phyloP scores from a whole-genome alignment of 2,888 invertebrate genomes.

The Odontothrips loti region DNA sequence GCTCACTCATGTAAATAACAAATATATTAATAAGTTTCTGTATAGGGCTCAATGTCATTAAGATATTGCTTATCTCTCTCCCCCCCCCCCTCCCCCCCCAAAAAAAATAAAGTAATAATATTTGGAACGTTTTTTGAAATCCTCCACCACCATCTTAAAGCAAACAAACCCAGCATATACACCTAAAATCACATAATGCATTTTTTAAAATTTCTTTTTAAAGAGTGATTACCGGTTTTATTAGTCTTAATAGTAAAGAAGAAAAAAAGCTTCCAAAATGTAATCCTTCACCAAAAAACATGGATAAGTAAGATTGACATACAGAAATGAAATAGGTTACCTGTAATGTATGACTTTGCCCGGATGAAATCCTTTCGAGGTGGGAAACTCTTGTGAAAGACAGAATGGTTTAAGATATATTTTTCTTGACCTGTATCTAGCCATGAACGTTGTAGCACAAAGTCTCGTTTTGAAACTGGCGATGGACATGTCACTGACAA shows the following conservation, averaged over 20 bases:
- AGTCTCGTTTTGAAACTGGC: constrained; percentile 84
- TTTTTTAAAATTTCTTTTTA: background rate
- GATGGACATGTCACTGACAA: constrained; percentile 76
- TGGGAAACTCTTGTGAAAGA: constrained; percentile 80
- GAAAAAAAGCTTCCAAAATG: too few relatives aligned
- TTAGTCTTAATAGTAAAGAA: too few relatives aligned
- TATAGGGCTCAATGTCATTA: background rate
- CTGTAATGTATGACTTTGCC: constrained; percentile 60
- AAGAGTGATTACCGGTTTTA: too few relatives aligned
- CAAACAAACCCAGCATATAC: background rate
- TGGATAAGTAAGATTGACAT: too few relatives aligned
- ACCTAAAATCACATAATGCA: background rate
- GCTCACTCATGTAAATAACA: background rate
- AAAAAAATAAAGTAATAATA: too few relatives aligned
- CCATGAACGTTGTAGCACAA: constrained; percentile 89
- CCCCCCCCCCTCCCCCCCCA: too few relatives aligned
- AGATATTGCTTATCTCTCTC: too few relatives aligned
- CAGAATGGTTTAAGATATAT: constrained; percentile 85
- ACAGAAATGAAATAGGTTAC: constrained; percentile 42
- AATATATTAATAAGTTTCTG: background rate
- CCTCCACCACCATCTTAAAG: background rate
- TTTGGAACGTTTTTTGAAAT: background rate
- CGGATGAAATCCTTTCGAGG: constrained; percentile 74
- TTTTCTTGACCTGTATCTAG: constrained; percentile 80
- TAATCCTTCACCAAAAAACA: too few relatives aligned